Conservation (phyloP, 1,140 invertebrate species). For the Paralvinella palmiformis region DNA sequence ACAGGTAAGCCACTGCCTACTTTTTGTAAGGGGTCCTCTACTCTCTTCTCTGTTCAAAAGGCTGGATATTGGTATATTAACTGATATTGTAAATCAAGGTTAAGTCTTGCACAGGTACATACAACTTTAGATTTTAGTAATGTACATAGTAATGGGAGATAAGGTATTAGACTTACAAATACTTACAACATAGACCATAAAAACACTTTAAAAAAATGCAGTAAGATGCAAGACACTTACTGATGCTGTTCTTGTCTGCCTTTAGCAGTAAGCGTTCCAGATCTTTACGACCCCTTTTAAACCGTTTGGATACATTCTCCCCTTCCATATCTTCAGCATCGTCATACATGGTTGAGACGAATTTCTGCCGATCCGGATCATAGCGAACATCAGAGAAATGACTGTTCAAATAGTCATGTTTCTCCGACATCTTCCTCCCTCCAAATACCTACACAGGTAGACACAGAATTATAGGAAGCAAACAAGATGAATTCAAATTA, state of each 20-base stretch:
- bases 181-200: too few relatives aligned
- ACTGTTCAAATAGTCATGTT: conserved; percentile 15
- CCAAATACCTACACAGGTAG: conserved; percentile 3
- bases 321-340: conserved; percentile 12
- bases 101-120: too few relatives aligned
- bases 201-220: background rate
- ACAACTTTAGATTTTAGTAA: too few relatives aligned
- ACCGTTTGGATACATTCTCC: background rate
- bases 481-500: too few relatives aligned
- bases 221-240: conserved; percentile 19
- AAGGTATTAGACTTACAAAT: too few relatives aligned
- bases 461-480: background rate
- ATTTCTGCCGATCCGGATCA: background rate
- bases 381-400: conserved; percentile 12
- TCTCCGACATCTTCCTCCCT: conserved; percentile 17
- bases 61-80: too few relatives aligned
- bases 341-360: background rate
- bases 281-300: conserved; percentile 26
- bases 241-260: conserved; percentile 34
- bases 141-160: too few relatives aligned
- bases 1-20: too few relatives aligned
- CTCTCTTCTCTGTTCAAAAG: too few relatives aligned
- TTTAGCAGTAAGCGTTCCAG: conserved; percentile 34
- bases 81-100: too few relatives aligned
- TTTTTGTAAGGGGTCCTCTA: too few relatives aligned